These are phyloP conservation scores for Tor tambroides DNA, from an alignment of 2,113 vertebrate genomes.

Conservation along the genomic window DNA sequence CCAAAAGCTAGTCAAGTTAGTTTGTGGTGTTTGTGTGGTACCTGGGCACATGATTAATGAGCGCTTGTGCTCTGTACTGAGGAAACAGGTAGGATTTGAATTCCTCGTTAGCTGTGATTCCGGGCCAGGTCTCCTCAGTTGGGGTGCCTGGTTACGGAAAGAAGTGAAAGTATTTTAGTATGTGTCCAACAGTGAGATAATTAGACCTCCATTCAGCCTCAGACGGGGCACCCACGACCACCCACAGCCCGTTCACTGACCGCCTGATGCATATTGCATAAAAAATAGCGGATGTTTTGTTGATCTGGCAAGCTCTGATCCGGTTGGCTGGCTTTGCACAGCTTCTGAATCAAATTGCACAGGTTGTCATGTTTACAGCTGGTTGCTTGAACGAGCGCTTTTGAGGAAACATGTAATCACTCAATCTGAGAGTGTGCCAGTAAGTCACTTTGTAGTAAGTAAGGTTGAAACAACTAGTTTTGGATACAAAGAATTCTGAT, in stretches of 20 bases:
- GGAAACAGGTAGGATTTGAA: conserved; percentile 88
- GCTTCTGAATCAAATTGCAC: neutral
- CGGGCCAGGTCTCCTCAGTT: conserved; percentile 89
- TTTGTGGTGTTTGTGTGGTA: conserved; percentile 62
- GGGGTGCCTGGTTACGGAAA: conserved; percentile 81
- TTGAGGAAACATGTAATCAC: neutral
- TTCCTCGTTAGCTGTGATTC: conserved; percentile 84
- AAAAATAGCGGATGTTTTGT: neutral
- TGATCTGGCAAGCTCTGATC: conserved; percentile 2
- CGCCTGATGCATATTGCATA: neutral
- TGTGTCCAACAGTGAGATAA: conserved; percentile 10
- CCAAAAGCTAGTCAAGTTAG: neutral
- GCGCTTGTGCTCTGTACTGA: conserved; percentile 82
- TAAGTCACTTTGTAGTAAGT: neutral
- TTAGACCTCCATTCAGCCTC: neutral
- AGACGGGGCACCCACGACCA: neutral
- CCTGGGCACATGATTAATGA: conserved; percentile 93
- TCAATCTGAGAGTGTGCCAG: neutral
- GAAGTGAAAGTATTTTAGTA: neutral
- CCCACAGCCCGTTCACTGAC: neutral
- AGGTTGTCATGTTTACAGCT: conserved; percentile 8
- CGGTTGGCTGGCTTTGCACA: neutral
- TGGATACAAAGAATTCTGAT: neutral
- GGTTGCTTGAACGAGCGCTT: neutral
- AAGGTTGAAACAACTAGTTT: neutral